Percentiles rank a stretch among this genome's conserved stretches.
Conservation (phyloP, 2,888 invertebrate genomes). For the Diadromus collaris region DNA sequence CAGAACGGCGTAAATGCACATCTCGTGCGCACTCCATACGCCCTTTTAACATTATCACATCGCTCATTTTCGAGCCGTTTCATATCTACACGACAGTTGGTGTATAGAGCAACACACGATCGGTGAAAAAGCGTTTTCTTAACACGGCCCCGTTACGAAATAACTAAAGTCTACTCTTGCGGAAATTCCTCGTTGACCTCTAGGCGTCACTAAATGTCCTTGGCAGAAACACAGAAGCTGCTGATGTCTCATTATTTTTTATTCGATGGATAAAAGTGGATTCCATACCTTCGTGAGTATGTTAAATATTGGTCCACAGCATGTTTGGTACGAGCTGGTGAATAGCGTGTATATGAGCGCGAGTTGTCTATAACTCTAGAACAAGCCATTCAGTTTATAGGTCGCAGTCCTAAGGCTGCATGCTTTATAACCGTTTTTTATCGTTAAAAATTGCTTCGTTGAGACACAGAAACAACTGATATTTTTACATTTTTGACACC, state of each 20-base stretch:
- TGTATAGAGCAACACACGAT: neutral
- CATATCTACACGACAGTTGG: neutral
- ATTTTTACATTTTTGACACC: no score
- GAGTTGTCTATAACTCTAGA: no score
- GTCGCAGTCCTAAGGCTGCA: neutral
- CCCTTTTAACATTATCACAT: neutral
- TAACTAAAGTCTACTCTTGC: neutral
- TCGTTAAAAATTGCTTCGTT: no score
- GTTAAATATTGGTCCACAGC: neutral
- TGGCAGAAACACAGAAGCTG: neutral
- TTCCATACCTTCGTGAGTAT: neutral
- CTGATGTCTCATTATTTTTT: neutral
- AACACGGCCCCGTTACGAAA: conserved; percentile 16
- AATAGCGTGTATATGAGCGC: no score
- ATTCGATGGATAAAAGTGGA: neutral
- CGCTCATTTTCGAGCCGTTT: neutral
- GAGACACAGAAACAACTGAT: no score
- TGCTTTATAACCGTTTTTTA: conserved; percentile 4
- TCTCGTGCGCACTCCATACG: no score
- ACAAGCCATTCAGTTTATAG: no score
- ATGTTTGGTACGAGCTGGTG: no score
- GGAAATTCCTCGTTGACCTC: conserved; percentile 7
- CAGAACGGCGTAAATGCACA: no score
- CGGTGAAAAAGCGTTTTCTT: conserved; percentile 22
- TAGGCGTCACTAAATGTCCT: neutral